These are phyloP conservation scores for Cheilinus undulatus DNA, from an alignment of 2,113 vertebrate species.

Conservation along the genomic window DNA sequence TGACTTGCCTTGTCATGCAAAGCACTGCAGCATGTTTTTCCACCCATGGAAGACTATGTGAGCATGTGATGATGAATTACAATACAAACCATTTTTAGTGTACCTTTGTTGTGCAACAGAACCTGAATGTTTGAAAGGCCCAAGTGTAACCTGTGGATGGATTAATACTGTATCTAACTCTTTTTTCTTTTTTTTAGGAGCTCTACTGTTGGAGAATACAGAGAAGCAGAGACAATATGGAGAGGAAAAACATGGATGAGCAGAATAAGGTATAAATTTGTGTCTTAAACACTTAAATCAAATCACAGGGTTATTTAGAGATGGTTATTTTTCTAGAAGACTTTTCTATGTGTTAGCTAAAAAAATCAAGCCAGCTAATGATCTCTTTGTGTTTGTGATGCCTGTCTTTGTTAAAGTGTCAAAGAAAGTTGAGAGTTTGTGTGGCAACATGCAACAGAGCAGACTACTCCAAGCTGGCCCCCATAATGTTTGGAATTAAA, in stretches of 20 bases:
- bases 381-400: too few relatives aligned
- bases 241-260: conserved; percentile 65
- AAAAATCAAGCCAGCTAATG: neutral
- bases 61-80: conserved; percentile 2
- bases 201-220: conserved; percentile 90
- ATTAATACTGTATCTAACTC: neutral
- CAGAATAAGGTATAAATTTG: conserved; percentile 65
- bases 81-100: conserved; percentile 48
- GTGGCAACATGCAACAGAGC: conserved; percentile 98
- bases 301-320: neutral
- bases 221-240: conserved; percentile 77
- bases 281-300: neutral
- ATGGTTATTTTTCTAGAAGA: neutral
- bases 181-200: conserved; percentile 80
- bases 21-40: conserved; percentile 29
- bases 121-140: conserved; percentile 61
- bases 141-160: conserved; percentile 52
- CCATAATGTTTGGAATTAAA: conserved; percentile 98
- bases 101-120: conserved; percentile 67
- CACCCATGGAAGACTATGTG: neutral
- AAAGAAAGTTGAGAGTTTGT: conserved; percentile 89
- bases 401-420: conserved; percentile 44
- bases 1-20: conserved; percentile 3
- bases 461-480: conserved; percentile 98
- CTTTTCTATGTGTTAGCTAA: neutral